Conservation (phyloP, 2,113 vertebrate species). For the Speoplatyrhinus poulsoni region DNA sequence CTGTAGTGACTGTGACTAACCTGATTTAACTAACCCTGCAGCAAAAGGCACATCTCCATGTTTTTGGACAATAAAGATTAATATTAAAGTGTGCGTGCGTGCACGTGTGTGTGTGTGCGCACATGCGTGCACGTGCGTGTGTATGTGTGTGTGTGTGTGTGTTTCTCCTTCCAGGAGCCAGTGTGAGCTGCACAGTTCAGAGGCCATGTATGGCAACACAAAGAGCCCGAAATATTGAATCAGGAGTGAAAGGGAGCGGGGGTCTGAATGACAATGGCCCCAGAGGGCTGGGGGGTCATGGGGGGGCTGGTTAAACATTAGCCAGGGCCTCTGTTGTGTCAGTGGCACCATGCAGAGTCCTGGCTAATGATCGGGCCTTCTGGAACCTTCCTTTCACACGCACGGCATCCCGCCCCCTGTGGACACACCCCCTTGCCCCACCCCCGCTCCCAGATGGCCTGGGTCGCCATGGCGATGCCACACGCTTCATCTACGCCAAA, state of each 20-base stretch:
- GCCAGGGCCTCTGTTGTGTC: slow-evolving; percentile 43
- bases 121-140: not conserved
- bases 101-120: slow-evolving; percentile 22
- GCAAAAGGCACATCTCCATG: too few species aligned
- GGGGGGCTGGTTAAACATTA: slow-evolving; percentile 77
- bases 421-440: slow-evolving; percentile 48
- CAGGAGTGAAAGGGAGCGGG: slow-evolving; percentile 63
- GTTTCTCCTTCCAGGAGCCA: slow-evolving; percentile 51
- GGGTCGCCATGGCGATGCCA: slow-evolving; percentile 52
- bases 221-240: slow-evolving; percentile 78
- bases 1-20: too few species aligned
- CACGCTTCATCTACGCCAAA: slow-evolving; percentile 35
- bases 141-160: slow-evolving; percentile 32
- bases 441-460: slow-evolving; percentile 64
- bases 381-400: slow-evolving; percentile 6
- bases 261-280: slow-evolving; percentile 69
- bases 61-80: too few species aligned
- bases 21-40: too few species aligned
- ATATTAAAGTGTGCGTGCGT: too few species aligned
- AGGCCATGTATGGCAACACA: slow-evolving; percentile 70
- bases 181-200: slow-evolving; percentile 70
- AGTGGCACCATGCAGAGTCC: slow-evolving; percentile 54
- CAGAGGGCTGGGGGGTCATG: slow-evolving; percentile 36
- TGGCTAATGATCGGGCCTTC: slow-evolving; percentile 71
- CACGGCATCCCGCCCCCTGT: not conserved